A percentile compares a stretch with the other conserved stretches of the same genome.
Evolutionary conservation across 2,113 vertebrate species (phyloP).

Genomic region (Lepidothrix coronata): DNA sequence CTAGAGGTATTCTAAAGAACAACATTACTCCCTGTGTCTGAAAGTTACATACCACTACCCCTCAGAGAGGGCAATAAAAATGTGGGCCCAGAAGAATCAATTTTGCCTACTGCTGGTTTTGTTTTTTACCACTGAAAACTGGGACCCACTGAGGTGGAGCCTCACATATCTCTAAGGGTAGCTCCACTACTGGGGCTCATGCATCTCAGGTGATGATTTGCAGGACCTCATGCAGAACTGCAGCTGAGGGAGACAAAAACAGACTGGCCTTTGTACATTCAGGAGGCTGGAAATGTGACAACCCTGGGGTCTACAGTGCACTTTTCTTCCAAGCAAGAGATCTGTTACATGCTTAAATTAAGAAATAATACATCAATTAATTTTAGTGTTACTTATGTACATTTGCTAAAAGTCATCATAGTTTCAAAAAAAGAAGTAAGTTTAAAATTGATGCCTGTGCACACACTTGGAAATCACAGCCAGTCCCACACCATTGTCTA

Average conservation of each 20-base stretch:
- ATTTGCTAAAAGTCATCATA: not conserved
- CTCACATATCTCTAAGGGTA: not conserved
- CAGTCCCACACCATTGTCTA: not conserved
- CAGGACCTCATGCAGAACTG: not conserved
- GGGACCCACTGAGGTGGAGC: accelerated
- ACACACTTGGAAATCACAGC: not conserved
- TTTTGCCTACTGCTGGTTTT: not conserved
- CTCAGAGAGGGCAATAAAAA: not conserved
- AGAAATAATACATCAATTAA: not conserved
- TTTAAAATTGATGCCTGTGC: not conserved
- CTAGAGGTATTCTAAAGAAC: not conserved
- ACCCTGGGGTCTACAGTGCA: accelerated
- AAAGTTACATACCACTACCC: not conserved
- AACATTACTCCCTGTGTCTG: accelerated
- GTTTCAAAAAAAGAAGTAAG: not conserved
- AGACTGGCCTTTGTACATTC: not conserved
- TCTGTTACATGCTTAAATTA: not conserved
- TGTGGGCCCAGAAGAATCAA: not conserved
- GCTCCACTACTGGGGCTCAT: accelerated
- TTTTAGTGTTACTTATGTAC: not conserved
- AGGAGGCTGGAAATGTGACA: not conserved
- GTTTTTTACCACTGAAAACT: not conserved
- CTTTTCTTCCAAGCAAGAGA: not conserved
- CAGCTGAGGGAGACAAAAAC: not conserved
- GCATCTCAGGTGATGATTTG: not conserved